phyloP scores from a whole-genome alignment of 2,888 invertebrate genomes.

The Aphodius granarius region DNA sequence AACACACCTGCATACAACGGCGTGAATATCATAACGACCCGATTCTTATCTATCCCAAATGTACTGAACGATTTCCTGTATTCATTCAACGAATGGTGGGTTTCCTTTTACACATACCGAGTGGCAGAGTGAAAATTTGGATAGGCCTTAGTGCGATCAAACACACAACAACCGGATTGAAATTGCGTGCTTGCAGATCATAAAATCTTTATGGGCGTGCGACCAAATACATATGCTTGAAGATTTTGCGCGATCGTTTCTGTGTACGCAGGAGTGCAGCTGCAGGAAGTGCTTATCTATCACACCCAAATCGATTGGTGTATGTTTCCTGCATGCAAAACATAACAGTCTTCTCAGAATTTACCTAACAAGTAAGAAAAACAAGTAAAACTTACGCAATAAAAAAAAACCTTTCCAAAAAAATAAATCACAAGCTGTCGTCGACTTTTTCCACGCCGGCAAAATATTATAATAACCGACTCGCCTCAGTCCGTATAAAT shows the following conservation, averaged over 20 bases:
- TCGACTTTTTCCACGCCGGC: slow-evolving; percentile 33
- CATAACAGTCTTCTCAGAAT: not conserved
- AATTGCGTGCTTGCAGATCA: not conserved
- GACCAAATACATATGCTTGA: not conserved
- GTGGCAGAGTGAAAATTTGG: no score
- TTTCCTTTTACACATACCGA: no score
- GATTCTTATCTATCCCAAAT: no score
- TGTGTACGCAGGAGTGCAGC: not conserved
- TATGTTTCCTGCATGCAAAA: not conserved
- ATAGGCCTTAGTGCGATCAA: no score
- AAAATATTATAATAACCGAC: not conserved
- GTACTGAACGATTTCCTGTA: no score
- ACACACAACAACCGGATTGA: not conserved
- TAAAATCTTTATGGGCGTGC: not conserved
- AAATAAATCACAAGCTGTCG: slow-evolving; percentile 41
- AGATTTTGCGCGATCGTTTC: not conserved
- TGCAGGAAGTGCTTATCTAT: not conserved
- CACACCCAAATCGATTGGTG: not conserved
- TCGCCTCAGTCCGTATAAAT: slow-evolving; percentile 43
- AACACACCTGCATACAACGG: no score
- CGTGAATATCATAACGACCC: no score
- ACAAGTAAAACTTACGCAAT: not conserved
- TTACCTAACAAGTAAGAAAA: slow-evolving; percentile 28
- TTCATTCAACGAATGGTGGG: no score
- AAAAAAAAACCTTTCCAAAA: slow-evolving; percentile 18